These are phyloP conservation scores for Oceanites oceanicus DNA, from an alignment of 2,113 vertebrate species.

Conservation along the genomic window DNA sequence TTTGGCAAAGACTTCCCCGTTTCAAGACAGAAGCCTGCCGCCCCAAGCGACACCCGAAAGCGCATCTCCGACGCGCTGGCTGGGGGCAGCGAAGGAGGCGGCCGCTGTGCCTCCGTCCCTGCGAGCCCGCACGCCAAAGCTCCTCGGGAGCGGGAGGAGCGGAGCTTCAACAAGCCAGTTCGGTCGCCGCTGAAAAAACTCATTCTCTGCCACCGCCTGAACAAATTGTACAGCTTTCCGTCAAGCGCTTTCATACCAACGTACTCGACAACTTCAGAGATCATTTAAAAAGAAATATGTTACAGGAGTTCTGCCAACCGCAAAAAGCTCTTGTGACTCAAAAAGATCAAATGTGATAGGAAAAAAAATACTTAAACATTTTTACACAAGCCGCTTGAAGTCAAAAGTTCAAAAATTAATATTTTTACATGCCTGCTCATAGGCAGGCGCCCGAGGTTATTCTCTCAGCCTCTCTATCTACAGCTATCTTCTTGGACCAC, in stretches of 20 bases:
- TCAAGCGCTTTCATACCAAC: constrained; percentile 14
- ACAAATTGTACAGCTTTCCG: constrained; percentile 47
- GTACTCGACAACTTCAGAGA: constrained; percentile 58
- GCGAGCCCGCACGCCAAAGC: constrained; percentile 32
- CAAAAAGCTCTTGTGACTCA: constrained; percentile 65
- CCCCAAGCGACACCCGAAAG: neutral
- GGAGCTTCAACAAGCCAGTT: constrained; percentile 56
- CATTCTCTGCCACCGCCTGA: constrained; percentile 37
- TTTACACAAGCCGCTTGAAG: constrained; percentile 52
- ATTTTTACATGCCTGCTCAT: constrained; percentile 30
- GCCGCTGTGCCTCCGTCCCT: constrained; percentile 4
- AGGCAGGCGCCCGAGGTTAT: constrained; percentile 33
- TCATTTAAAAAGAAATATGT: constrained; percentile 46
- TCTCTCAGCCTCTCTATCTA: constrained; percentile 31
- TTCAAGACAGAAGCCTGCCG: neutral
- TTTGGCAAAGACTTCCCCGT: neutral
- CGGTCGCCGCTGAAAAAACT: constrained; percentile 25
- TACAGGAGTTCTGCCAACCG: constrained; percentile 65
- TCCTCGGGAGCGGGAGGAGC: neutral
- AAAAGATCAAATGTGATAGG: constrained; percentile 58
- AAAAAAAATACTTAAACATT: constrained; percentile 47
- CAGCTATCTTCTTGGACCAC: constrained; percentile 5
- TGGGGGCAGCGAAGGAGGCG: neutral
- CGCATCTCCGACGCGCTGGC: neutral
- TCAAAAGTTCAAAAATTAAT: constrained; percentile 63